Evolutionary conservation across 2,113 vertebrate species (phyloP).

Genomic region (Plestiodon gilberti): DNA sequence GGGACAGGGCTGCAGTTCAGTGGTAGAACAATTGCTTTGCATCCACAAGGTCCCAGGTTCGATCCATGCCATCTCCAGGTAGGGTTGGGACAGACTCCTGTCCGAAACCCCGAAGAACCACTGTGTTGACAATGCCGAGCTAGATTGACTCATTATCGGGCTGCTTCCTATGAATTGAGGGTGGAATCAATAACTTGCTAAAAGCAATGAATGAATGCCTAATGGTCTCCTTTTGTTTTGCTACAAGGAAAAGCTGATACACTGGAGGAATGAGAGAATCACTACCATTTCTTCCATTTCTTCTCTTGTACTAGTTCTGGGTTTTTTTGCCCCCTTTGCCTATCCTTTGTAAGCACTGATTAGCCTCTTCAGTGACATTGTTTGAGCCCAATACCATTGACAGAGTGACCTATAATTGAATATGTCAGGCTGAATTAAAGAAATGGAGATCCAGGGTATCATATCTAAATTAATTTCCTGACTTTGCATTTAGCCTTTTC

Average conservation of each 20-base stretch:
- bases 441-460: slow-evolving; percentile 48
- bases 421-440: slow-evolving; percentile 39
- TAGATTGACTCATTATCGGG: no score
- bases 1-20: no score
- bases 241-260: background rate
- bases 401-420: slow-evolving; percentile 40
- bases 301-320: background rate
- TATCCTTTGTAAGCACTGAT: slow-evolving; percentile 7
- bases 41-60: no score
- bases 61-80: no score
- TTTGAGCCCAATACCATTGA: slow-evolving; percentile 10
- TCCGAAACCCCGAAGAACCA: no score
- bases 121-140: no score
- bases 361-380: background rate
- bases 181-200: background rate
- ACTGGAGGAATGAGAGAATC: background rate
- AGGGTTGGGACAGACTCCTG: no score
- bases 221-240: background rate
- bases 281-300: background rate
- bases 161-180: background rate
- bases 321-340: background rate
- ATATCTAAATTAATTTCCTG: slow-evolving; percentile 55
- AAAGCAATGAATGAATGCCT: background rate
- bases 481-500: slow-evolving; percentile 39
- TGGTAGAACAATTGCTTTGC: no score